Evolutionary conservation across 2,113 vertebrate species (phyloP).

Genomic region (Callipepla squamata): DNA sequence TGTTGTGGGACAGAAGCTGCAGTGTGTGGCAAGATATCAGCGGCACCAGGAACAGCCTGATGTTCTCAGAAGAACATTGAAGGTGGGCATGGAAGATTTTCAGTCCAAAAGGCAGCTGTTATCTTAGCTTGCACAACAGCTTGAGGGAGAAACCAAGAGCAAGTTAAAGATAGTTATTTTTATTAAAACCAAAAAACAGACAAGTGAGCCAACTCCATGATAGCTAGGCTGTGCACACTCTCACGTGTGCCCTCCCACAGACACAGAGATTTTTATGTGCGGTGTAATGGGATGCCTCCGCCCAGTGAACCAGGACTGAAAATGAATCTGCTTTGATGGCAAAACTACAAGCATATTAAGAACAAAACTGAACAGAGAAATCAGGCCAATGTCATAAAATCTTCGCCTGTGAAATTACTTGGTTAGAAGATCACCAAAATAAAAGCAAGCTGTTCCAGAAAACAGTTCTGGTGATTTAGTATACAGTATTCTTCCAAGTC

Average conservation of each 20-base stretch:
- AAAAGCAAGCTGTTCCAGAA: neutral
- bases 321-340: conserved; percentile 19
- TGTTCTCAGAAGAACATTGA: rapidly evolving
- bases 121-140: neutral
- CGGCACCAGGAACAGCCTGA: neutral
- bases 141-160: neutral
- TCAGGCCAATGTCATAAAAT: neutral
- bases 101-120: neutral
- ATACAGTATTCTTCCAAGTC: neutral
- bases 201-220: neutral
- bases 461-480: conserved; percentile 20
- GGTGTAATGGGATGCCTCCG: neutral
- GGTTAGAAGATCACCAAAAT: conserved; percentile 28
- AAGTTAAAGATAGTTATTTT: neutral
- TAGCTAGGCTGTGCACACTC: neutral
- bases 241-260: neutral
- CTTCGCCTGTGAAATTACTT: neutral
- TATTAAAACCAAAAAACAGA: neutral
- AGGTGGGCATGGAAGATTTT: neutral
- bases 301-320: neutral
- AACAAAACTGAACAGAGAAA: neutral
- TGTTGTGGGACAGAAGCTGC: rapidly evolving
- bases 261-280: neutral
- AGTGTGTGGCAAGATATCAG: rapidly evolving
- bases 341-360: neutral